Base-by-base conservation (phyloP, 2,797 vertebrate genomes). In the Xenops minutus region DNA sequence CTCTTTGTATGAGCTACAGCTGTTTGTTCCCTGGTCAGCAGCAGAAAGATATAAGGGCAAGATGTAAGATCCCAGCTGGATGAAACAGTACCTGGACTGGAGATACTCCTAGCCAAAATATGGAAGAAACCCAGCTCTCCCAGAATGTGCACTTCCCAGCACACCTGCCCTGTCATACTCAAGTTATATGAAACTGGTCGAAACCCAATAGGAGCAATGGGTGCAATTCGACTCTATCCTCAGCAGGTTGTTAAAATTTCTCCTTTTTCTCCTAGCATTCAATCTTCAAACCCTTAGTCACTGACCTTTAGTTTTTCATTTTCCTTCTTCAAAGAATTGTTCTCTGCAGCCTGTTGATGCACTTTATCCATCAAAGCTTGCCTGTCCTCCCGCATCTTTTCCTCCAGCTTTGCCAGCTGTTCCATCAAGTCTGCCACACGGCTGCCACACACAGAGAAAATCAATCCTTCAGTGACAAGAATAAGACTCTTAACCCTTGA, bases 271-370 rank as follows among this genome's bases (percentile, higher is more conserved):
- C 44, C 37, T 8, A 41, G 18, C 34, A 80, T 59, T 81, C 22
- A 2, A 86, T 37, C 55, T 55, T 44, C 26, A 54, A 74, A 81
- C 9, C 16, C 27, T 21, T 41, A 8, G 55, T 20, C 29, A n/a
- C 94, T 39, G 46, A 99, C 99, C 99, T 99, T 99, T 6, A 99
- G 98, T 68, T 96, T 98, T 92, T 99, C 99, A 15, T 99, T 99
- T 72, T 99, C 99, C 73, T 98, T 95, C 75, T 98, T 98, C 64
- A 97, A 96, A 14, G 97, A 55, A 4, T 97, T 96, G 73, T 94
- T 98, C 49, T 99, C 99, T 7, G 98, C 87, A 29, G 95, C 98
- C 88, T 98, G 95, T 61, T 82, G 97, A 66, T 98, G 98, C 24
- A 99, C 88, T 76, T 97, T 98, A 54, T 98, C 98, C 67, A 98